phyloP scores from a whole-genome alignment of 2,113 vertebrate species.

The Indicator indicator region DNA sequence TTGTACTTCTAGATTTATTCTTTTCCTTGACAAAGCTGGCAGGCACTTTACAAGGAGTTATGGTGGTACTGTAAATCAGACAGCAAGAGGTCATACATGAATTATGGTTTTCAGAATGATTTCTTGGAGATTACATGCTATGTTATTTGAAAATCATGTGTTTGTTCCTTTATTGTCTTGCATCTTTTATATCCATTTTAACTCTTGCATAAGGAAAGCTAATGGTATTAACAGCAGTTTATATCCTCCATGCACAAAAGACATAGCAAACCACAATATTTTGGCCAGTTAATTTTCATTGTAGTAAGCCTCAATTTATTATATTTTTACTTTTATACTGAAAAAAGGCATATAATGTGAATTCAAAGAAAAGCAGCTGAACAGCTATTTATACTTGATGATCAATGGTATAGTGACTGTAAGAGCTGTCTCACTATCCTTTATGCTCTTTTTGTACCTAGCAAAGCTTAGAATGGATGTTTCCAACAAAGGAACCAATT shows the following conservation, averaged over 20 bases:
- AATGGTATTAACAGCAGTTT: background rate
- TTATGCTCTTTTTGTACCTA: background rate
- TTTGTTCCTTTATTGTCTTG: background rate
- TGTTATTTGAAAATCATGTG: background rate
- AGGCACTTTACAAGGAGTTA: background rate
- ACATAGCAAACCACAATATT: background rate
- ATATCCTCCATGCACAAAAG: background rate
- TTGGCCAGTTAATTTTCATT: background rate
- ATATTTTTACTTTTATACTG: background rate
- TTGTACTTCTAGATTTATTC: background rate
- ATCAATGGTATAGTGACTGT: background rate
- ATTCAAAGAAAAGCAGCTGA: background rate
- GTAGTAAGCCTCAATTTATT: background rate
- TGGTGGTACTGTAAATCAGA: constrained; percentile 1
- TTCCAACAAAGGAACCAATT: background rate
- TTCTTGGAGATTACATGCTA: background rate
- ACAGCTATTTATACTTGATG: background rate
- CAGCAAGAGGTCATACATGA: background rate
- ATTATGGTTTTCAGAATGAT: constrained; percentile 28
- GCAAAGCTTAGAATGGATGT: background rate
- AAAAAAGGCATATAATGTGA: background rate
- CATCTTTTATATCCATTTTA: background rate
- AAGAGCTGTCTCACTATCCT: background rate
- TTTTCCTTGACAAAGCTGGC: background rate
- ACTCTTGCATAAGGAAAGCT: background rate